Conservation (phyloP, 2,797 vertebrate species). For the Ciconia nigra region DNA sequence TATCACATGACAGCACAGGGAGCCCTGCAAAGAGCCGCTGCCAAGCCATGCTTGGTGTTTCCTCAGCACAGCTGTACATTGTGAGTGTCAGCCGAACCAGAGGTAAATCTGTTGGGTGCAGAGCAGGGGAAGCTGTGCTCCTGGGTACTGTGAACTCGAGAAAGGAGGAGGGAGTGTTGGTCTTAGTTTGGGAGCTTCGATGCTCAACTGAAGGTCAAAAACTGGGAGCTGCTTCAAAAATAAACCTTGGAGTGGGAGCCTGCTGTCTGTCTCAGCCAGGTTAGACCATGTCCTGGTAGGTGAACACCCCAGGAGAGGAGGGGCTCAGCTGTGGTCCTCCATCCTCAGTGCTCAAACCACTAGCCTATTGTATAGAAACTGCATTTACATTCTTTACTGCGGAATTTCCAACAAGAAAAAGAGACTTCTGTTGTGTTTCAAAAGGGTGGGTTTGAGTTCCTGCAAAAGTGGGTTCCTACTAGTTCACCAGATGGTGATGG, state of each 20-base stretch:
- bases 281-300: neutral
- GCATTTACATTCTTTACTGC: neutral
- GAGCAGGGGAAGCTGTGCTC: neutral
- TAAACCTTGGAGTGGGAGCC: neutral
- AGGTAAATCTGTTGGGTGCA: neutral
- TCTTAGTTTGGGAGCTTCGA: neutral
- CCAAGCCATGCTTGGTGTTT: neutral
- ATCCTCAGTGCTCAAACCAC: neutral
- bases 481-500: neutral
- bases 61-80: rapidly evolving
- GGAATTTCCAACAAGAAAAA: neutral
- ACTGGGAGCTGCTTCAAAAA: neutral
- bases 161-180: neutral
- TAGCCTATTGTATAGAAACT: neutral
- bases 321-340: neutral
- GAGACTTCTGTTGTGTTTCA: neutral
- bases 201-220: neutral
- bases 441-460: neutral
- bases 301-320: neutral
- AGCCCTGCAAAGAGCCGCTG: neutral
- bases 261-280: neutral
- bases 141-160: rapidly evolving
- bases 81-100: neutral
- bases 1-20: neutral
- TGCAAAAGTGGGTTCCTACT: neutral